Evolutionary conservation across 2,797 vertebrate genomes (phyloP), one percentile per base, ranked within the genome.

Genomic region (Smutsia gigantea): DNA sequence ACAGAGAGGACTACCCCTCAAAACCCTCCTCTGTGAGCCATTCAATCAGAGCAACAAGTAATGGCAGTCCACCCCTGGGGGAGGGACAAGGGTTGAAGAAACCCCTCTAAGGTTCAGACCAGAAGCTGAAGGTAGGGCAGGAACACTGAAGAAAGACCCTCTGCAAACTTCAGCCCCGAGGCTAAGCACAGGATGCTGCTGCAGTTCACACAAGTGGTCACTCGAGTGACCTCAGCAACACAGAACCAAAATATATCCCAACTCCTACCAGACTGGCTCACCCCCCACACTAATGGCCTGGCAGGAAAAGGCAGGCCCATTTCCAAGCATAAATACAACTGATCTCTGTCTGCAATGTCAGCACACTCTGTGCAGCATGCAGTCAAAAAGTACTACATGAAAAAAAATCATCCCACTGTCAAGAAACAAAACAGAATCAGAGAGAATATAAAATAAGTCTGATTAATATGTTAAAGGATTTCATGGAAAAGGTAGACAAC

Each of bases 161-260:
- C 61, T 7, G 8, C 46, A 42, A 31, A 46, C 46, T 46, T 29
- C 61, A 27, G 72, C 6, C 21, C 14, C 82, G 13, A 25, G 0
- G 5, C 3, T 0, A 7, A 83, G 77, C 25, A 18, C 49, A 21
- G n/a, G 57, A 9, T 4, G 19, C n/a, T 0, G 14, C 11, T 23
- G 37, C 0, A 11, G 29, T 46, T 6, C n/a, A 39, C 27, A 39
- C 5, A 7, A 14, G 51, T 0, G 10, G 39, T 4, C 74, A 17
- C 14, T 27, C 61, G 2, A 12, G 61, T 4, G 27, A 9, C 21
- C 51, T 55, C 66, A 59, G 59, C 25, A 21, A 34, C 17, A 1
- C 11, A 11, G 31, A 49, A 17, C 31, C 77, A 78, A 63, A 8
- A 25, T 1, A 8, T 34, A 37, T 81, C 61, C 66, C 92, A 13